A percentile compares a stretch with the other conserved stretches of the same genome.
Conservation (phyloP, 2,113 vertebrate species). For the Ctenodactylus gundi region DNA sequence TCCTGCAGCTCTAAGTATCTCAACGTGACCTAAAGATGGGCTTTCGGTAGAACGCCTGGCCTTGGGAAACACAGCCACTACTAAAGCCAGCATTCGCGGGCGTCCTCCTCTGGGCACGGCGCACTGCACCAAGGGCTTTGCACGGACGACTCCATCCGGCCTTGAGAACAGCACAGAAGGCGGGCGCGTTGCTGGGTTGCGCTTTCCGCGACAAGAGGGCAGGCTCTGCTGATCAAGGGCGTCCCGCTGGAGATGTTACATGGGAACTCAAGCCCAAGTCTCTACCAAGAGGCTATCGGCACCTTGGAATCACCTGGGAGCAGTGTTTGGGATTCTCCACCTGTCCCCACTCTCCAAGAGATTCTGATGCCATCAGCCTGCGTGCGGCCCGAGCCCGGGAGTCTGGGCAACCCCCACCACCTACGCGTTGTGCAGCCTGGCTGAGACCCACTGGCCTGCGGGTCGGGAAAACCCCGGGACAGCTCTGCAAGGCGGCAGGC, state of each 20-base stretch:
- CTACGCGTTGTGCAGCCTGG: background rate
- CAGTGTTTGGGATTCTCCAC: background rate
- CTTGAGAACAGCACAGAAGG: background rate
- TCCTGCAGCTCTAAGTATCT: background rate
- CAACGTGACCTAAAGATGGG: background rate
- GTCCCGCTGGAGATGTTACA: background rate
- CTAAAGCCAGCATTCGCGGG: background rate
- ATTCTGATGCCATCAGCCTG: background rate
- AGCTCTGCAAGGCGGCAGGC: accelerated
- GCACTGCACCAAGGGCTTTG: background rate
- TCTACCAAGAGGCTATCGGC: background rate
- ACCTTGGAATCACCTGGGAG: background rate
- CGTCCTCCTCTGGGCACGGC: background rate
- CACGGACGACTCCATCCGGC: background rate
- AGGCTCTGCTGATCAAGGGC: background rate
- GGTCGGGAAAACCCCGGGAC: background rate
- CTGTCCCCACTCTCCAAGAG: background rate
- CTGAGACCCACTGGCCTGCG: background rate
- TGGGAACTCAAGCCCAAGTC: background rate
- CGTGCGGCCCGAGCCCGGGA: background rate
- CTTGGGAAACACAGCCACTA: background rate
- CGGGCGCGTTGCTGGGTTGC: background rate
- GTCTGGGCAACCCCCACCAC: background rate
- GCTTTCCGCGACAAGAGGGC: background rate
- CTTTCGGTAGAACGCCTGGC: background rate